A percentile compares a stretch with the other conserved stretches of the same genome.
phyloP scores from a whole-genome alignment of 2,888 invertebrate genomes.

The Pyrgus malvae region DNA sequence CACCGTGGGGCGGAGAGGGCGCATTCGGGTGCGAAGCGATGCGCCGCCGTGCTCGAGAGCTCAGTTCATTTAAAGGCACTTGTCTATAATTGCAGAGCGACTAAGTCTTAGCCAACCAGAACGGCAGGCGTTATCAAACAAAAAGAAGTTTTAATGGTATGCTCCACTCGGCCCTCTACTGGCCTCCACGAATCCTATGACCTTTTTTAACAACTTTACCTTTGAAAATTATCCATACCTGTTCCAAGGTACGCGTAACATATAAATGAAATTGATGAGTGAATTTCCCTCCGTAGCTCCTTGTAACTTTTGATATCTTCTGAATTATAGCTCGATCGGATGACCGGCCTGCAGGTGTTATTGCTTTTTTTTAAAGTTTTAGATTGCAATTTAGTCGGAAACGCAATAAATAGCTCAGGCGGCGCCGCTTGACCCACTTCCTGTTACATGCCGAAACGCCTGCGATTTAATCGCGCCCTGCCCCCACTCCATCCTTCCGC shows the following conservation, averaged over 20 bases:
- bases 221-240: conserved; percentile 29
- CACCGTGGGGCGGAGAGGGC: conserved; percentile 58
- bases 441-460: conserved; percentile 78
- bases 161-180: conserved; percentile 54
- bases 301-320: conserved; percentile 19
- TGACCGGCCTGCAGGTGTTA: conserved; percentile 11
- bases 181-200: conserved; percentile 38
- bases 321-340: conserved; percentile 9
- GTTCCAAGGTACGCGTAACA: conserved; percentile 9
- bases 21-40: conserved; percentile 69
- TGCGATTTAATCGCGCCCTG: conserved; percentile 76
- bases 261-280: conserved; percentile 21
- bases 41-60: conserved; percentile 79
- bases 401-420: conserved; percentile 76
- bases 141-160: conserved; percentile 76
- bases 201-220: conserved; percentile 41
- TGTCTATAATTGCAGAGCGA: conserved; percentile 79
- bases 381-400: conserved; percentile 70
- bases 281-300: conserved; percentile 27
- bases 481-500: conserved; percentile 70
- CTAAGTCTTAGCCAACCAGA: conserved; percentile 71
- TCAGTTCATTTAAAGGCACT: conserved; percentile 80
- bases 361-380: conserved; percentile 27
- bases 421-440: conserved; percentile 79
- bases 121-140: conserved; percentile 66